A percentile compares a stretch with the other conserved stretches of the same genome.
These are phyloP conservation scores for Drosophila monieri DNA, from an alignment of 2,888 invertebrate genomes.

Conservation along the genomic window DNA sequence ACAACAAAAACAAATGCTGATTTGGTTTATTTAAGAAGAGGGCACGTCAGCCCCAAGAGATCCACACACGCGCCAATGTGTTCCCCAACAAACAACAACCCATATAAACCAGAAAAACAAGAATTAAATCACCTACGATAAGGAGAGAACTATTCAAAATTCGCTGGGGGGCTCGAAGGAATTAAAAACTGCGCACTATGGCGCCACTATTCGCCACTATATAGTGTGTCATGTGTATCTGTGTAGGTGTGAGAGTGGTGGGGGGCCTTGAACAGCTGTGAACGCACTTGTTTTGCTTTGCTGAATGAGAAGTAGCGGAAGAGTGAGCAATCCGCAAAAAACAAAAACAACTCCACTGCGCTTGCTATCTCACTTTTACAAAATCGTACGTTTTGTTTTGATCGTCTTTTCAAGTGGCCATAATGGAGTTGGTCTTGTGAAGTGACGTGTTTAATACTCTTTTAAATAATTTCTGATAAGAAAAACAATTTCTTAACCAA, in stretches of 20 bases:
- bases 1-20: conserved; percentile 42
- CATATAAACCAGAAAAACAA: conserved; percentile 36
- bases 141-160: conserved; percentile 41
- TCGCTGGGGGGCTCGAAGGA: conserved; percentile 31
- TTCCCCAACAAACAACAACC: conserved; percentile 34
- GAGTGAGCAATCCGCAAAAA: conserved; percentile 19
- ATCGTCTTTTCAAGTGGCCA: conserved; percentile 49
- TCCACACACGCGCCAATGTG: conserved; percentile 48
- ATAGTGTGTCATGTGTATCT: conserved; percentile 8
- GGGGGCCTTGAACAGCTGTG: conserved; percentile 69
- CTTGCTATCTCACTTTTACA: conserved; percentile 75
- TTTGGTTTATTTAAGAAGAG: conserved; percentile 55
- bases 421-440: conserved; percentile 8
- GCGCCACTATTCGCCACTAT: conserved; percentile 29
- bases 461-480: not conserved
- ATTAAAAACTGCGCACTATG: conserved; percentile 58
- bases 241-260: conserved; percentile 15
- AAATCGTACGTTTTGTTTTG: conserved; percentile 82
- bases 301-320: conserved; percentile 21
- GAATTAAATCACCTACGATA: conserved; percentile 34
- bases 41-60: conserved; percentile 56
- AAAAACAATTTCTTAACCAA: not conserved
- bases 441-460: not conserved
- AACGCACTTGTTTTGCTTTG: conserved; percentile 18
- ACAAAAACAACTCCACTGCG: conserved; percentile 46